These are phyloP conservation scores for Arnoldichthys spilopterus DNA, from an alignment of 2,797 vertebrate genomes.

Conservation along the genomic window DNA sequence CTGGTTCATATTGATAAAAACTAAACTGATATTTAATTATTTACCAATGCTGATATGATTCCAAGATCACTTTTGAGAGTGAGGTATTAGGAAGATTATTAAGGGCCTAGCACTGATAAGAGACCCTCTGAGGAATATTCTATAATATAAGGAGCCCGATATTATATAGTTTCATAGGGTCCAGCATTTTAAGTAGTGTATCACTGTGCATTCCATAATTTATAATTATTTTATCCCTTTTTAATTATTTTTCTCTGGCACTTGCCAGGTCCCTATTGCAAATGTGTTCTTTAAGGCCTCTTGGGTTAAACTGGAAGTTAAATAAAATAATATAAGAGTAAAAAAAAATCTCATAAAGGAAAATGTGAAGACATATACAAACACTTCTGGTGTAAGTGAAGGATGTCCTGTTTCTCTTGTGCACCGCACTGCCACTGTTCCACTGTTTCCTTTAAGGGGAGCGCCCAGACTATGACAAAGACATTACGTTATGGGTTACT, in stretches of 20 bases:
- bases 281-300: neutral
- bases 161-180: too few relatives aligned
- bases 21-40: neutral
- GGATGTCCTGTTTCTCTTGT: slow-evolving; percentile 12
- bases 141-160: too few relatives aligned
- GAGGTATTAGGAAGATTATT: too few relatives aligned
- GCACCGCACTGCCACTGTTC: slow-evolving; percentile 4
- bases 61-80: neutral
- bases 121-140: too few relatives aligned
- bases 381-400: neutral
- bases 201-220: too few relatives aligned
- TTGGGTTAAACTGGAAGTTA: neutral
- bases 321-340: neutral
- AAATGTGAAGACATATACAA: neutral
- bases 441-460: slow-evolving; percentile 34
- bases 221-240: neutral
- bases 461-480: slow-evolving; percentile 24
- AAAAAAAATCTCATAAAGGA: neutral
- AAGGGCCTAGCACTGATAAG: too few relatives aligned
- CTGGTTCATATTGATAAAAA: too few relatives aligned
- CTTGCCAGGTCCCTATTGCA: neutral
- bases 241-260: neutral
- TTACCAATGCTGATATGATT: neutral
- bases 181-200: too few relatives aligned
- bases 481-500: slow-evolving; percentile 26